phyloP scores from a whole-genome alignment of 1,140 invertebrate genomes.

The Drosophila pallidifrons region DNA sequence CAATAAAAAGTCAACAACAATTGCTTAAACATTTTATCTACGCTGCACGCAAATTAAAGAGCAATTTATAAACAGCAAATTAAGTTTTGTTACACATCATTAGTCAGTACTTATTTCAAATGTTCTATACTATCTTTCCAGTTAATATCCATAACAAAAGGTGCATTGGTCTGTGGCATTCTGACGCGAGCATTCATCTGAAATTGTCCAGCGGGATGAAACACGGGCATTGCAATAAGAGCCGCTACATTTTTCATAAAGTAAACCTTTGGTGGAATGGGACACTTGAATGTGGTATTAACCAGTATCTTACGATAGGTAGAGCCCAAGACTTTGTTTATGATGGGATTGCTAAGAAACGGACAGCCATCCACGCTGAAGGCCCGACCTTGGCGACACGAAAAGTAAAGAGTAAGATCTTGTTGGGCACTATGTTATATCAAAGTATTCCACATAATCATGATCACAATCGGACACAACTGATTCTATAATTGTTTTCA shows the following conservation, averaged over 20 bases:
- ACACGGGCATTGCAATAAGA: slow-evolving; percentile 19
- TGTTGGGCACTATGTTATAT: slow-evolving; percentile 9
- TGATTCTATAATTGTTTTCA: slow-evolving; percentile 47
- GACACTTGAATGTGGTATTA: slow-evolving; percentile 48
- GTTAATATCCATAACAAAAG: slow-evolving; percentile 37
- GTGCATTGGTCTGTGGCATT: slow-evolving; percentile 25
- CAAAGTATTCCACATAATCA: slow-evolving; percentile 52
- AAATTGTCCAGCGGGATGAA: slow-evolving; percentile 54
- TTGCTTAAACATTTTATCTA: neutral
- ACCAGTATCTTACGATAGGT: slow-evolving; percentile 42
- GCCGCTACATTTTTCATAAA: slow-evolving; percentile 38
- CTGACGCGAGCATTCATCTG: slow-evolving; percentile 33
- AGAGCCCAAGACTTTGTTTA: slow-evolving; percentile 34
- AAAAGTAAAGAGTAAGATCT: slow-evolving; percentile 30
- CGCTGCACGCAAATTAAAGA: neutral
- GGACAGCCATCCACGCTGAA: slow-evolving; percentile 48
- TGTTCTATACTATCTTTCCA: slow-evolving; percentile 50
- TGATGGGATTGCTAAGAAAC: slow-evolving; percentile 52
- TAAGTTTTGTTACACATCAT: slow-evolving; percentile 9
- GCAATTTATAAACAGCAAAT: neutral
- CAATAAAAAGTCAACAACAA: neutral
- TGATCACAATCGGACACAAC: slow-evolving; percentile 53
- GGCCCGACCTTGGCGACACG: slow-evolving; percentile 42
- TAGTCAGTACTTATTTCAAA: slow-evolving; percentile 42
- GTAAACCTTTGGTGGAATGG: slow-evolving; percentile 49